Conservation (phyloP, 64 coral and sea anemone species). For the Stichodactyla mertensii region DNA sequence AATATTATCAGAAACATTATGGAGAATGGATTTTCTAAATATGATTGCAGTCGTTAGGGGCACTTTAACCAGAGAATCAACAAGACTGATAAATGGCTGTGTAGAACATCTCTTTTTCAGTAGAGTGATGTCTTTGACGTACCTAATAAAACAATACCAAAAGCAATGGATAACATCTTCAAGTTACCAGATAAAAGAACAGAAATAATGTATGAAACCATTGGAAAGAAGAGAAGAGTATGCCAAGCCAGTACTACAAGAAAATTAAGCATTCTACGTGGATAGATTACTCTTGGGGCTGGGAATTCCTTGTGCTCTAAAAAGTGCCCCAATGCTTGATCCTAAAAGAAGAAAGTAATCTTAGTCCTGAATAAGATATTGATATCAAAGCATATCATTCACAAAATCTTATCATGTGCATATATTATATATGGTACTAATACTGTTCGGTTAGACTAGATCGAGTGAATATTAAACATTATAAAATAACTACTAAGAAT, state of each 20-base stretch:
- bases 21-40: too few species aligned
- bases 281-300: conserved; percentile 52
- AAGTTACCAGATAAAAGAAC: conserved; percentile 52
- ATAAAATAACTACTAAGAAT: too few species aligned
- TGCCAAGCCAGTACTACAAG: conserved; percentile 55
- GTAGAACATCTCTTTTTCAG: too few species aligned
- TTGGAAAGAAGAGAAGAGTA: conserved; percentile 44
- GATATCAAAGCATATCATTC: too few species aligned
- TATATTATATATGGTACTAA: neutral
- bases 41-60: too few species aligned
- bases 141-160: conserved; percentile 50
- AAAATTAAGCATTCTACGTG: conserved; percentile 57
- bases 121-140: neutral
- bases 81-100: too few species aligned
- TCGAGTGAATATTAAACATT: too few species aligned
- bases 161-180: conserved; percentile 29
- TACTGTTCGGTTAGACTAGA: too few species aligned
- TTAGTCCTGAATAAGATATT: too few species aligned
- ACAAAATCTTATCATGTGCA: neutral
- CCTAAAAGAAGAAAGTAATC: conserved; percentile 18
- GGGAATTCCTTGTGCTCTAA: conserved; percentile 68
- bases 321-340: conserved; percentile 77
- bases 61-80: too few species aligned
- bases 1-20: too few species aligned
- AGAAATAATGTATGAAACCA: conserved; percentile 54